A percentile compares a stretch with the other conserved stretches of the same genome.
Conservation (phyloP, 1,140 invertebrate species). For the Leguminivora glycinivorella region DNA sequence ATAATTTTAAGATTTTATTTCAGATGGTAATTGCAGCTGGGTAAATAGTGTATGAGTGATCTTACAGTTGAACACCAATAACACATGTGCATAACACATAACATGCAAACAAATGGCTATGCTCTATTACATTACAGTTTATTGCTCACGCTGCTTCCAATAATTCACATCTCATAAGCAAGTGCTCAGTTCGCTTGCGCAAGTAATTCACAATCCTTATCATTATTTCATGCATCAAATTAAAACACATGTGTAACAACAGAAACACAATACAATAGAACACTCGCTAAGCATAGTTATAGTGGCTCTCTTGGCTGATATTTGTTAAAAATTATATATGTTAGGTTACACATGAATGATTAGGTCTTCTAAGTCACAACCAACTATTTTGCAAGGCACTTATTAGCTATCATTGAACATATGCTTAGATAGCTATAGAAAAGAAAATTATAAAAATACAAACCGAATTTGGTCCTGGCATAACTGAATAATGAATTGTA, state of each 20-base stretch:
- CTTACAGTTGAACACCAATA: no score
- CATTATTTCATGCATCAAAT: neutral
- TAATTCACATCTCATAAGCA: slow-evolving; percentile 1
- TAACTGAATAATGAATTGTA: slow-evolving; percentile 91
- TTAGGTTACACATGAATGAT: no score
- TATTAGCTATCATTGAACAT: neutral
- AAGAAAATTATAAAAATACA: slow-evolving; percentile 45
- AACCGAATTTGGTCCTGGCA: slow-evolving; percentile 88
- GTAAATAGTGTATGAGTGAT: no score
- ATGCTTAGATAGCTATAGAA: neutral
- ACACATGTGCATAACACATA: no score
- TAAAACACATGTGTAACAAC: neutral
- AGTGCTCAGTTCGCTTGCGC: neutral
- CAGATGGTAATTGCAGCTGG: no score
- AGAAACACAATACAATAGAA: neutral
- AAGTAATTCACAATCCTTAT: neutral
- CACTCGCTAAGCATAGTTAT: neutral
- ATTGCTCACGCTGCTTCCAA: neutral
- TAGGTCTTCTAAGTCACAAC: neutral
- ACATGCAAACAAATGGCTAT: no score
- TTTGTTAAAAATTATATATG: neutral
- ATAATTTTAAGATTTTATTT: no score
- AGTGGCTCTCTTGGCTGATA: neutral
- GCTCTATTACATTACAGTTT: neutral
- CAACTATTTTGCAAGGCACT: neutral